phyloP scores from a whole-genome alignment of 1,140 invertebrate species.

The roundworm (Caenorhabditis elegans) region WBcel235 BX284604.4:11343001-11343500 shows the following conservation, averaged over 20 bases:
- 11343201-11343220: background rate
- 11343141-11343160: too few species aligned
- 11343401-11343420: background rate
- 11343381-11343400: conserved; percentile 35
- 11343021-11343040: conserved; percentile 44
- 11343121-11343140: too few species aligned
- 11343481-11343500: background rate
- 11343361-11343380: conserved; percentile 30
- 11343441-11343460: too few species aligned
- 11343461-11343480: background rate
- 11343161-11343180: background rate
- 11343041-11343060: background rate
- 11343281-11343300: background rate
- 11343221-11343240: background rate
- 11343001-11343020: background rate
- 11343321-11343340: conserved; percentile 30
- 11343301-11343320: conserved; percentile 32
- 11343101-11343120: background rate
- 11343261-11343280: background rate
- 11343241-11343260: background rate
- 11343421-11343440: background rate
- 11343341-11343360: conserved; percentile 30
- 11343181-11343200: background rate
- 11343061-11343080: too few species aligned
- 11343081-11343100: too few species aligned